phyloP scores from a whole-genome alignment of 2,113 vertebrate genomes.

The Ptychochromis oligacanthus region DNA sequence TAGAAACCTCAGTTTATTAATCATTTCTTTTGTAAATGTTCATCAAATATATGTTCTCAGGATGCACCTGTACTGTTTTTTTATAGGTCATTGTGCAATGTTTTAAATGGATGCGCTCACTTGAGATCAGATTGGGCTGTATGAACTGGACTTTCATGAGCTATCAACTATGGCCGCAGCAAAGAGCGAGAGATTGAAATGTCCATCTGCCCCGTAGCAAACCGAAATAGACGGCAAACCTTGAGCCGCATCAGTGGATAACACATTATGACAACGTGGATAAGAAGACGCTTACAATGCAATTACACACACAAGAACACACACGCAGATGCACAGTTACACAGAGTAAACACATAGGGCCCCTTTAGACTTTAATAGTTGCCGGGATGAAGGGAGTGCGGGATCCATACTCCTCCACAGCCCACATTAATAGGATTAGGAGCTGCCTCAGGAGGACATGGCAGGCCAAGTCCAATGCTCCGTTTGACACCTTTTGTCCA shows the following conservation, averaged over 20 bases:
- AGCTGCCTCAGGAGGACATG: constrained; percentile 60
- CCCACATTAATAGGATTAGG: constrained; percentile 80
- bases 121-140: neutral
- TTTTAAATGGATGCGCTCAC: neutral
- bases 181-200: constrained; percentile 51
- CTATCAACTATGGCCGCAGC: neutral
- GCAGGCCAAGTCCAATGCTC: constrained; percentile 72
- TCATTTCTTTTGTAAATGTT: neutral
- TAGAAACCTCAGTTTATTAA: fast-evolving
- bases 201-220: constrained; percentile 60
- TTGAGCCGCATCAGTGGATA: constrained; percentile 68
- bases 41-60: neutral
- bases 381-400: constrained; percentile 48
- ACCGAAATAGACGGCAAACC: constrained; percentile 51
- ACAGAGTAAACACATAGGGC: constrained; percentile 57
- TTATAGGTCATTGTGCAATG: neutral
- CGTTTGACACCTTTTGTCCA: constrained; percentile 78
- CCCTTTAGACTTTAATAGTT: constrained; percentile 55
- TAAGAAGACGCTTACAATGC: constrained; percentile 73
- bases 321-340: constrained; percentile 35
- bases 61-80: fast-evolving
- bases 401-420: constrained; percentile 48
- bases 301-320: constrained; percentile 70
- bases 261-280: constrained; percentile 76
- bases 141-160: neutral